phyloP scores from a whole-genome alignment of 1,140 invertebrate species.

The Drosophila teissieri region DNA sequence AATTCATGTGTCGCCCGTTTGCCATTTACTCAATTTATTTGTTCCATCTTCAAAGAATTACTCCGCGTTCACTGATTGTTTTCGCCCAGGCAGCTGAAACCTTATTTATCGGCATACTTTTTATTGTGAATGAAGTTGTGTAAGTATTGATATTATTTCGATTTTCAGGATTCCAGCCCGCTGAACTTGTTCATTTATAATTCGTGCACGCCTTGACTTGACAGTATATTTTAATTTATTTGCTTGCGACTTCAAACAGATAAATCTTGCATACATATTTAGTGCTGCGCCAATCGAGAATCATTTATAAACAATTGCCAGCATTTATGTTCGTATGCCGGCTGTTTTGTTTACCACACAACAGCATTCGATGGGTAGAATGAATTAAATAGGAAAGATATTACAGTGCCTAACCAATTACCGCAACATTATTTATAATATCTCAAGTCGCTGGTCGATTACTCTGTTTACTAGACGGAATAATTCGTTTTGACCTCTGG shows the following conservation, averaged over 20 bases:
- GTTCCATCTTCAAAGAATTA: background rate
- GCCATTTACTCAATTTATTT: background rate
- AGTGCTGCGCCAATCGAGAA: background rate
- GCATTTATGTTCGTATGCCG: background rate
- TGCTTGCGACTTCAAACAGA: conserved; percentile 1
- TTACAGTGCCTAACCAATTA: background rate
- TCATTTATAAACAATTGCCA: conserved; percentile 3
- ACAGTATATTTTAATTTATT: conserved; percentile 8
- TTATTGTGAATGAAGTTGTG: background rate
- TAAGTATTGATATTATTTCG: too few species aligned
- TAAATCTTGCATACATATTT: conserved; percentile 3
- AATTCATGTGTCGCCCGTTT: background rate
- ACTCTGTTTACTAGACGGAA: conserved; percentile 14
- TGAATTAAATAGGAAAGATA: background rate
- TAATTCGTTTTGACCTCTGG: conserved; percentile 4
- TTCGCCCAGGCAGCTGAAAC: background rate
- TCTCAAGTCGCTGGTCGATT: conserved; percentile 3
- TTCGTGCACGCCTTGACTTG: background rate
- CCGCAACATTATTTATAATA: conserved; percentile 3
- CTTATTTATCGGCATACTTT: background rate
- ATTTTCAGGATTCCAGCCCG: background rate
- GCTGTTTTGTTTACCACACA: background rate
- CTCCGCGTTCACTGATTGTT: background rate
- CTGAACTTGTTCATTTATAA: background rate
- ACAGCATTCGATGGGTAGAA: background rate